Base-by-base conservation (phyloP, 2,888 invertebrate genomes). In the Clusia tigrina region DNA sequence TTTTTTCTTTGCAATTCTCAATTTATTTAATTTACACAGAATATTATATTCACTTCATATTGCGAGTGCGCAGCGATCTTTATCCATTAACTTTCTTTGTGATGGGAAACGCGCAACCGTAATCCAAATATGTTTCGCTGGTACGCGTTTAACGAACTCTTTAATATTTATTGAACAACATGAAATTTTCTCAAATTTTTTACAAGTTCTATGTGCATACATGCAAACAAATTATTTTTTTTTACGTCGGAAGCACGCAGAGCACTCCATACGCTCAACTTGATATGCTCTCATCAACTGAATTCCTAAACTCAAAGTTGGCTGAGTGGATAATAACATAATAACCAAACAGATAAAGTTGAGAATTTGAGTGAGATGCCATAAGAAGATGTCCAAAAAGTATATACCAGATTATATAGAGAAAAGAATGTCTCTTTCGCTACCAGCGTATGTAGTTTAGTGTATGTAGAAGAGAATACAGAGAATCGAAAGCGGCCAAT, bases 281-380 rank as follows among this genome's bases (percentile, higher is more conserved):
- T 72, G 77, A 80, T 77, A 77, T 78, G 79, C 79, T 74, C 81
- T 82, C 78, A 77, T 73, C 74, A 78, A 82, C 80, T 82, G 82
- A 82, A 78, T 77, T 67, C 68, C 71, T 71, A 65, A 66, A 65
- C n/a, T n/a, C n/a, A n/a, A n/a, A n/a, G n/a, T n/a, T n/a, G n/a
- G n/a, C n/a, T n/a, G n/a, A n/a, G n/a, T n/a, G n/a, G n/a, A n/a
- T n/a, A n/a, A n/a, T n/a, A n/a, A n/a, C n/a, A n/a, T n/a, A n/a
- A n/a, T n/a, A n/a, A n/a, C n/a, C n/a, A n/a, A n/a, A n/a, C n/a
- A n/a, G n/a, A n/a, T n/a, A n/a, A n/a, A n/a, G n/a, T n/a, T n/a
- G n/a, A n/a, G n/a, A n/a, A n/a, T n/a, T n/a, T n/a, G n/a, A n/a
- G n/a, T n/a, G n/a, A n/a, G n/a, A n/a, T n/a, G n/a, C n/a, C n/a